Base-by-base conservation (phyloP, 2,113 vertebrate genomes). In the Spermophilus dauricus region DNA sequence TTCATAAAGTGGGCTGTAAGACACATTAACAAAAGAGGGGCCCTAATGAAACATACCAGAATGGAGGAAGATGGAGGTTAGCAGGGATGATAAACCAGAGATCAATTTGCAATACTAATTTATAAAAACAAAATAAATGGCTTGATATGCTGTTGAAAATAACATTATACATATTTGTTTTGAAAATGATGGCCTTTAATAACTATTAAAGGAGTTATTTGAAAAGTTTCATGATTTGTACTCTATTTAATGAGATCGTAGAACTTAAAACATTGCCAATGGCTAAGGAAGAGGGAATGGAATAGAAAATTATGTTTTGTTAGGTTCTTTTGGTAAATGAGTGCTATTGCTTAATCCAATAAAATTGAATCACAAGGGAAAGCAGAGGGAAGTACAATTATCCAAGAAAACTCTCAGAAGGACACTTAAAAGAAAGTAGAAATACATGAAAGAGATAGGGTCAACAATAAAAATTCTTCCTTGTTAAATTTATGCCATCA, bases 61-160 rank as follows among this genome's bases (percentile, higher is more conserved):
- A 94, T 96, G 96, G 93, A 95, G 56, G 56, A 91, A 89, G 78
- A 94, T 76, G 56, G n/a, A 14, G 22, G 13, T 89, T 81, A 39
- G 26, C 30, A 69, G 80, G 32, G 78, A 95, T 51, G 92, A 96
- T 97, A 98, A 98, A 96, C 5, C 67, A 94, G 93, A 78, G 65
- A 97, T 91, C 61, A 96, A 94, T 98, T 97, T 98, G 75, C 97
- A 98, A 97, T 98, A 98, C 91, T 95, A 95, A 98, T 98, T 98
- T 98, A 96, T 87, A 97, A 94, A 30, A 94, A 56, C 96, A 98
- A 70, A 97, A 98, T 93, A 98, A 97, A 88, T 97, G 95, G 96
- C 91, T 22, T 93, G 75, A 95, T 97, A 86, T 65, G 84, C n/a
- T 58, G 28, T 63, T 98, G 84, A 97, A 88, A 97, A 90, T 86